Evolutionary conservation across 2,113 vertebrate genomes (phyloP), one percentile per base, ranked within the genome.

Genomic region (Spizaetus ornatus): DNA sequence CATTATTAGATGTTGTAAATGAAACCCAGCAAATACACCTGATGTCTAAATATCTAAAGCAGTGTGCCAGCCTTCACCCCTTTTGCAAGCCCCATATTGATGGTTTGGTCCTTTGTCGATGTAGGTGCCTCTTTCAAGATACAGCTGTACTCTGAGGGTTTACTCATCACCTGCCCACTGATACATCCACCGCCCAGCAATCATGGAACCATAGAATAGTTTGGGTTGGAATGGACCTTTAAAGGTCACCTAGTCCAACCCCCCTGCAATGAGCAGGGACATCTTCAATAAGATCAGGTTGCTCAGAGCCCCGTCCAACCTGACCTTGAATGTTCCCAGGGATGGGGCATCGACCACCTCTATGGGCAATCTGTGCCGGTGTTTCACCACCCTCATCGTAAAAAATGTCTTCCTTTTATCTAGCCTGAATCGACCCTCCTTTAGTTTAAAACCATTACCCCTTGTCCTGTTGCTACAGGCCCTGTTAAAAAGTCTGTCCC

Each of bases 331-430:
- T 26, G 7, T 47, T 78, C 20, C 69, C 63, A 70, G 40, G 20
- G 31, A 40, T 31, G 40, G 14, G 10, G 13, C 22, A 32, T 34
- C 48, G 2, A 38, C 40, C 27, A 20, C 16, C 56, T 32, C 66
- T 7, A 1, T 47, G 58, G 43, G 15, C 32, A 65, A 10, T n/a
- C 32, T 36, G 23, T 25, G 4, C 43, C 9, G 10, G 8, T 13
- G 7, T 45, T 59, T 52, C 17, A 71, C 6, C 27, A 71, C 10
- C 3, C 31, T 45, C 23, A 18, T 0, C 0, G 1, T 20, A 34
- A 72, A 83, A 34, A 25, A 15, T 0, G 0, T 72, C 52, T 67
- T 86, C n/a, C 17, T 34, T 71, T 4, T 25, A n/a, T 47, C 48
- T 52, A 31, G 18, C 10, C 31, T 63, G 9, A 47, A 52, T 70